A percentile compares a stretch with the other conserved stretches of the same genome.
These are phyloP conservation scores for Cephonodes hylas DNA, from an alignment of 2,888 invertebrate genomes.

Conservation along the genomic window DNA sequence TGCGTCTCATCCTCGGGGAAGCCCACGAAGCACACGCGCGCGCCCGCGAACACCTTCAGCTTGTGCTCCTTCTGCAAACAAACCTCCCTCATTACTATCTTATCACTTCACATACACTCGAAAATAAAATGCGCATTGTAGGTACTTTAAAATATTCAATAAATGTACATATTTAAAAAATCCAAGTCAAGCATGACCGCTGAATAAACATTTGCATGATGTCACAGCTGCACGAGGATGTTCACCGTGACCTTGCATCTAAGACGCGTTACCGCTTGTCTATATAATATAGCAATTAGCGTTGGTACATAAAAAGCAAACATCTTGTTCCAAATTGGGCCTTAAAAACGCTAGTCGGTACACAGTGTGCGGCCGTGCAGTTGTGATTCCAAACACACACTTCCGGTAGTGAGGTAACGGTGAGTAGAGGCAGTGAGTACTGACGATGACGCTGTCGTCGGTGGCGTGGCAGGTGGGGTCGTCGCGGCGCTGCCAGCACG, in stretches of 20 bases:
- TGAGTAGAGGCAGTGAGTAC: slow-evolving; percentile 30
- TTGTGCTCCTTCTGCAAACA: slow-evolving; percentile 84
- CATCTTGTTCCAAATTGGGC: background rate
- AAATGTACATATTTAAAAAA: background rate
- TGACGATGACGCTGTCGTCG: slow-evolving; percentile 85
- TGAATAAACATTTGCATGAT: background rate
- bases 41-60: slow-evolving; percentile 93
- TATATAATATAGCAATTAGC: background rate
- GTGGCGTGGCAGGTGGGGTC: slow-evolving; percentile 86
- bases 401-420: slow-evolving; percentile 1
- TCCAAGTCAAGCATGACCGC: background rate
- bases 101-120: background rate
- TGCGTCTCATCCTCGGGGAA: slow-evolving; percentile 94
- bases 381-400: background rate
- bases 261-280: background rate
- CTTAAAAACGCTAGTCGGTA: background rate
- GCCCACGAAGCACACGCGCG: slow-evolving; percentile 93
- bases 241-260: background rate
- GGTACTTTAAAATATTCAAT: background rate
- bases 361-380: background rate
- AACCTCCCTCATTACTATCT: background rate
- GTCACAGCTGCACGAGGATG: background rate
- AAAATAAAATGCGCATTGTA: background rate
- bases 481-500: slow-evolving; percentile 91
- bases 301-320: background rate